Percentiles rank a stretch among this genome's conserved stretches.
These are phyloP conservation scores for Zeugodacus cucurbitae DNA, from an alignment of 1,140 invertebrate species.

Conservation along the genomic window DNA sequence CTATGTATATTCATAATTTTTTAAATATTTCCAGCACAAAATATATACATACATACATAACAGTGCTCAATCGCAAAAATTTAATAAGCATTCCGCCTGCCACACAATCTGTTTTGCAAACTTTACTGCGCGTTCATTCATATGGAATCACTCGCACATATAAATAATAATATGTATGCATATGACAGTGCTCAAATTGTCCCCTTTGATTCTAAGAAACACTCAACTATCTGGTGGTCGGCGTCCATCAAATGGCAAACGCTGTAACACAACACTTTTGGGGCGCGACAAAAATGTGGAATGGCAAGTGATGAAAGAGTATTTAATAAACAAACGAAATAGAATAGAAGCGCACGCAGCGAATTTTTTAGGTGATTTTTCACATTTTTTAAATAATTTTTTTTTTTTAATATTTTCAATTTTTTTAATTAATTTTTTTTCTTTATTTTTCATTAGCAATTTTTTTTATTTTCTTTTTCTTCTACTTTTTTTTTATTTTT, in stretches of 20 bases:
- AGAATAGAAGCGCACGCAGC: not conserved
- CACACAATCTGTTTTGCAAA: too few species aligned
- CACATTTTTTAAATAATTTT: not conserved
- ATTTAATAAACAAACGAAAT: not conserved
- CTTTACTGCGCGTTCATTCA: too few species aligned
- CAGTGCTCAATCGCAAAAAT: too few species aligned
- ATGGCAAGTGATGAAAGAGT: not conserved
- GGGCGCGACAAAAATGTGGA: not conserved
- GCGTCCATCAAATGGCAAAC: not conserved
- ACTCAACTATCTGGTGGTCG: not conserved
- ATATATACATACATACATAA: too few species aligned
- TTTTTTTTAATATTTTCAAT: not conserved
- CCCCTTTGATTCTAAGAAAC: not conserved
- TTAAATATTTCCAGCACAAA: too few species aligned
- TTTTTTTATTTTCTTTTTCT: not conserved
- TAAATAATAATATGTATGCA: too few species aligned
- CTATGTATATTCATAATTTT: too few species aligned
- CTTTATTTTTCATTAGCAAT: not conserved
- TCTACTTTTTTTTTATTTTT: not conserved
- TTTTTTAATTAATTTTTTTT: not conserved
- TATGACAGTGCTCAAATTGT: too few species aligned
- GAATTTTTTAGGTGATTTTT: not conserved
- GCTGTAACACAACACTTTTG: not conserved
- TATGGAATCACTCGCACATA: too few species aligned
- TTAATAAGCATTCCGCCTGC: too few species aligned